These are phyloP conservation scores for Gymnocephalus cernua DNA, from an alignment of 2,113 vertebrate species.

Conservation along the genomic window DNA sequence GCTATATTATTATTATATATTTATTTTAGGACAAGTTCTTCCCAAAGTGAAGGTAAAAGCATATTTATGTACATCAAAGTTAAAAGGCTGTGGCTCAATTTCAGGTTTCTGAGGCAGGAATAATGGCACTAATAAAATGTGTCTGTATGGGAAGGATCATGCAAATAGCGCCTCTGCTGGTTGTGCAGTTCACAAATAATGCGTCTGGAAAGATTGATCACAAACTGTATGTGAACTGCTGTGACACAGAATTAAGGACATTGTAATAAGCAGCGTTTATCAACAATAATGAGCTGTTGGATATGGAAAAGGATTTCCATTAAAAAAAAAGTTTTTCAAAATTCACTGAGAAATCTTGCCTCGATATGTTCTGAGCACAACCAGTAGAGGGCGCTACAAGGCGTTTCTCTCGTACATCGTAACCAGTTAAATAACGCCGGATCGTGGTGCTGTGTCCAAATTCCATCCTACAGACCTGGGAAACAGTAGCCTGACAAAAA, in stretches of 20 bases:
- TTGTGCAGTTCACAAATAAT: not conserved
- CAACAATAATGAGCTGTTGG: not conserved
- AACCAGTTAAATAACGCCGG: too few relatives aligned
- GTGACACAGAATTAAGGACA: not conserved
- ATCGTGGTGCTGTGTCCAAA: not conserved
- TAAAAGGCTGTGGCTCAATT: constrained; percentile 18
- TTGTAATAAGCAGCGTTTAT: not conserved
- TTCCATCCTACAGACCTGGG: not conserved
- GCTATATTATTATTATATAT: not conserved
- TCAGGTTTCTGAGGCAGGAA: constrained; percentile 14
- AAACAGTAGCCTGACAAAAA: not conserved
- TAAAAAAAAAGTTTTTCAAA: too few relatives aligned
- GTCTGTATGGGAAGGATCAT: not conserved
- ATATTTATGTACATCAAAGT: constrained; percentile 17
- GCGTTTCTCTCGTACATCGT: not conserved
- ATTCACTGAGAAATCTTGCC: too few relatives aligned
- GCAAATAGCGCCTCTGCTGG: not conserved
- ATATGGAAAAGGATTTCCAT: not conserved
- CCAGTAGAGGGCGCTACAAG: not conserved
- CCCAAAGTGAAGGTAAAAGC: not conserved
- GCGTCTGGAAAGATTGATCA: not conserved
- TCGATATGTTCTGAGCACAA: not conserved
- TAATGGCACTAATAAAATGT: not conserved
- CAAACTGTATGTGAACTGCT: not conserved
- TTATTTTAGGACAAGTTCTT: not conserved